Evolutionary conservation across 2,888 invertebrate genomes (phyloP), one percentile per base, ranked within the genome.

Genomic region (Chymomyza caudatula): DNA sequence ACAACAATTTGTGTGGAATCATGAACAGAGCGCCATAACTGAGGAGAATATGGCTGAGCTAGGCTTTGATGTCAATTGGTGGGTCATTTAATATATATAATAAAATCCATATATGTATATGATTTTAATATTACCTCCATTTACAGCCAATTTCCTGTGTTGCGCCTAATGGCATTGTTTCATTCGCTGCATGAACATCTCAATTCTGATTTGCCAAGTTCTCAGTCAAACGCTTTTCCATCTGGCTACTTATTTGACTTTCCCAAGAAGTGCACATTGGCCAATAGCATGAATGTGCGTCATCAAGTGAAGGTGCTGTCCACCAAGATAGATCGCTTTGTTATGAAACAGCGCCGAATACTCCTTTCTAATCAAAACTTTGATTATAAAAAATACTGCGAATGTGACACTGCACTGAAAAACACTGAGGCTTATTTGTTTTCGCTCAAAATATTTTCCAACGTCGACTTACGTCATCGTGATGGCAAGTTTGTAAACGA

Each of bases 251-350:
- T 74, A 3, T 77, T 65, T 13, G 71, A 80, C 4, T 15, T 60
- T 29, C 62, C 77, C 3, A 22, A 6, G 0, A 71, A 63, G 4
- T 3, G 4, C 6, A 3, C 66, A 1, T 56, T 76, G 61, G 85
- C 87, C 1, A 37, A 64, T n/a, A 83, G 85, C 3, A 47, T 66
- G 20, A 88, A 80, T 65, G 52, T 89, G 13, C 89, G 85, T 25
- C 76, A 82, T 62, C 88, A 88, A 23, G 62, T 88, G 5, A 85
- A 86, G n/a, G 75, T 87, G 19, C 60, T 87, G n/a, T 60, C 60
- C 51, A 73, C 75, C 20, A 86, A 86, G 37, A 17, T 80, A 11
- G 77, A 76, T 0, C 74, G 75, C 0, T 88, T 88, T 42, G 43
- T 81, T 1, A 20, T 4, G 2, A 71, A 63, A 0, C 76, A 78